These are phyloP conservation scores for Plumapathes pennacea DNA, from an alignment of 92 coral and sea anemone genomes.

Conservation along the genomic window DNA sequence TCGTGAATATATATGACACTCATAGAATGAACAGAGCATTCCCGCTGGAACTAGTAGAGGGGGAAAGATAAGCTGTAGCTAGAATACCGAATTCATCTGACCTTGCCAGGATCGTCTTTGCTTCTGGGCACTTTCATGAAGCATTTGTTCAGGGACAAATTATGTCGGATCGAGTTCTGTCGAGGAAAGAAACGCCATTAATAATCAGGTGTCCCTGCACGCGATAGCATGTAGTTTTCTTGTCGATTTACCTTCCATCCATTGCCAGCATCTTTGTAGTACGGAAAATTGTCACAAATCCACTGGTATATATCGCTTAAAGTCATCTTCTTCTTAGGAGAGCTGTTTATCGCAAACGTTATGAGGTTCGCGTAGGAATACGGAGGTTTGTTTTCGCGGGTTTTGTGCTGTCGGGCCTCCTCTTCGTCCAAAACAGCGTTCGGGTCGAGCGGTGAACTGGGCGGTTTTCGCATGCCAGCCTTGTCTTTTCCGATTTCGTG, in stretches of 20 bases:
- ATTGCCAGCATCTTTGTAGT: slow-evolving; percentile 97
- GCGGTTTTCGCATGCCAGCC: slow-evolving; percentile 80
- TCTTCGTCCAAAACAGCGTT: slow-evolving; percentile 94
- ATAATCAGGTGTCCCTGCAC: slow-evolving; percentile 3
- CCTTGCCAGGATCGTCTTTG: slow-evolving; percentile 98
- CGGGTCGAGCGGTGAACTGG: slow-evolving; percentile 98
- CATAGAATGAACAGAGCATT: too few relatives aligned
- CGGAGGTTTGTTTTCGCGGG: slow-evolving; percentile 97
- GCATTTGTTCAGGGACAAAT: slow-evolving; percentile 88
- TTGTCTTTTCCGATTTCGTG: slow-evolving; percentile 73
- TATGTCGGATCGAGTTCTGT: slow-evolving; percentile 96
- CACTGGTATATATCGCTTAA: slow-evolving; percentile 98
- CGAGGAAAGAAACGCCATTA: slow-evolving; percentile 10
- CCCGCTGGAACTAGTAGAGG: too few relatives aligned
- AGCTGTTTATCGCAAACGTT: slow-evolving; percentile 97
- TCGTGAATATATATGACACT: too few relatives aligned
- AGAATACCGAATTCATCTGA: slow-evolving; percentile 2
- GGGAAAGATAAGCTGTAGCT: background rate
- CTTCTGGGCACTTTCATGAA: slow-evolving; percentile 98
- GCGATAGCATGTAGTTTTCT: background rate
- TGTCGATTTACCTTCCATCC: slow-evolving; percentile 91
- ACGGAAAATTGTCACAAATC: slow-evolving; percentile 98
- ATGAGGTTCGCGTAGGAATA: slow-evolving; percentile 98
- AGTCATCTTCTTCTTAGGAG: slow-evolving; percentile 97
- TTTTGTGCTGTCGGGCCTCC: slow-evolving; percentile 98